These are phyloP conservation scores for Lasioglossum albipes DNA, from an alignment of 1,140 invertebrate genomes.

Conservation along the genomic window DNA sequence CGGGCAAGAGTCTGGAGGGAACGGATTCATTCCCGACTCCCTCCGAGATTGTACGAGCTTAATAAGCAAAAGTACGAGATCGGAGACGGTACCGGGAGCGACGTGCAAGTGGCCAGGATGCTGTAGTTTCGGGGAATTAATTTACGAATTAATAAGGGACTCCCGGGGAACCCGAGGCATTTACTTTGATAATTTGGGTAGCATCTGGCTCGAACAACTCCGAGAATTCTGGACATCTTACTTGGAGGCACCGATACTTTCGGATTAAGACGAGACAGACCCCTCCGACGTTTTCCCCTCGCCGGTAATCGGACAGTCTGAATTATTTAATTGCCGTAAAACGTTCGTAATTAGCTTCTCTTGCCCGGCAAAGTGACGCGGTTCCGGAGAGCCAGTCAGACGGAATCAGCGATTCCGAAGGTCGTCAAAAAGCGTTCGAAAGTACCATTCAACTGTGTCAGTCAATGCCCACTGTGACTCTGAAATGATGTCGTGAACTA, in stretches of 20 bases:
- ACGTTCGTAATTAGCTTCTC: conserved; percentile 5
- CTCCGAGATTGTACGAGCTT: not conserved
- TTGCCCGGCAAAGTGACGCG: not conserved
- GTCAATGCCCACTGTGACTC: not conserved
- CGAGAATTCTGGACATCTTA: conserved; percentile 30
- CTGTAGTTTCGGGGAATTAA: conserved; percentile 61
- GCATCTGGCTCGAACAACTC: conserved; percentile 52
- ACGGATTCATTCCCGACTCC: not conserved
- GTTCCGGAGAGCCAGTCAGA: not conserved
- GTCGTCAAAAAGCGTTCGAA: not conserved
- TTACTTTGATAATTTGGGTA: conserved; percentile 59
- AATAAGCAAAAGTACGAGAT: conserved; percentile 32
- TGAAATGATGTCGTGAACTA: not conserved
- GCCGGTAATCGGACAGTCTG: not conserved
- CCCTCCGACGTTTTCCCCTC: conserved; percentile 3
- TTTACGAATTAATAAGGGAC: conserved; percentile 65
- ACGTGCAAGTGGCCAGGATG: conserved; percentile 41
- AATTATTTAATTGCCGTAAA: conserved; percentile 29
- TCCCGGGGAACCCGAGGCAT: conserved; percentile 49
- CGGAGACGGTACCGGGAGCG: conserved; percentile 9
- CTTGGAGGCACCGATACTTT: conserved; percentile 12
- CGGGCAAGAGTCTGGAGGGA: not conserved
- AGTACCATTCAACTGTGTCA: not conserved
- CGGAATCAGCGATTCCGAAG: not conserved
- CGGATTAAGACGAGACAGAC: conserved; percentile 13